Conservation (phyloP, 2,888 invertebrate species). For the Mythimna loreyi region DNA sequence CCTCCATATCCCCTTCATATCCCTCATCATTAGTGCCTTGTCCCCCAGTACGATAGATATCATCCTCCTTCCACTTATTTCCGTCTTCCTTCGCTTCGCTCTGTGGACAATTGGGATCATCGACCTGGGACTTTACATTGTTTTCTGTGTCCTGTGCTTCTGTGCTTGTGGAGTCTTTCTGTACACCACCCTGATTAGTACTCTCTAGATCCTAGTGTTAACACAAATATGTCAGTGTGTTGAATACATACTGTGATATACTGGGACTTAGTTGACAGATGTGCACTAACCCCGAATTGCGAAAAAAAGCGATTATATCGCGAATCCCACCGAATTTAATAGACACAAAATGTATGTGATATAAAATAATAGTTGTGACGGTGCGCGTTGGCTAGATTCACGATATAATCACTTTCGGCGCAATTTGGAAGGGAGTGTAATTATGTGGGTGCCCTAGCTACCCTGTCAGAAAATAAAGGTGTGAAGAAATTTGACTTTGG, state of each 20-base stretch:
- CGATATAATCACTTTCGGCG: no score
- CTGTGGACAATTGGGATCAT: constrained; percentile 82
- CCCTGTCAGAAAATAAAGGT: neutral
- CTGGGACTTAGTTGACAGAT: constrained; percentile 32
- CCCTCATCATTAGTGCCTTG: constrained; percentile 92
- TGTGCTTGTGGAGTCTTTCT: constrained; percentile 57
- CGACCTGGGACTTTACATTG: constrained; percentile 65
- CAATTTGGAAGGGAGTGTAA: no score
- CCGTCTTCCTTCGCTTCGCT: constrained; percentile 72
- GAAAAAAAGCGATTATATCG: no score
- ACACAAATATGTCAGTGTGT: constrained; percentile 74
- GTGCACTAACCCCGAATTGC: neutral
- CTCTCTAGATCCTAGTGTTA: constrained; percentile 80
- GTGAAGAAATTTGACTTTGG: neutral
- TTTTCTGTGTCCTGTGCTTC: constrained; percentile 59
- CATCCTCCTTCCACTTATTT: constrained; percentile 69
- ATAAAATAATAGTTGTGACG: no score
- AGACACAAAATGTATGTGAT: no score
- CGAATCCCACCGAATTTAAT: no score
- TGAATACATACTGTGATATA: constrained; percentile 33
- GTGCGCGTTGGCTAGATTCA: no score
- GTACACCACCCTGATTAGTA: constrained; percentile 76
- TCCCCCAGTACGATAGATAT: constrained; percentile 63
- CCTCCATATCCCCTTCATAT: constrained; percentile 91
- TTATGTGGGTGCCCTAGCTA: neutral